Percentiles rank a stretch among this genome's conserved stretches.
phyloP scores from a whole-genome alignment of 2,113 vertebrate species.

The Myotis davidii region DNA sequence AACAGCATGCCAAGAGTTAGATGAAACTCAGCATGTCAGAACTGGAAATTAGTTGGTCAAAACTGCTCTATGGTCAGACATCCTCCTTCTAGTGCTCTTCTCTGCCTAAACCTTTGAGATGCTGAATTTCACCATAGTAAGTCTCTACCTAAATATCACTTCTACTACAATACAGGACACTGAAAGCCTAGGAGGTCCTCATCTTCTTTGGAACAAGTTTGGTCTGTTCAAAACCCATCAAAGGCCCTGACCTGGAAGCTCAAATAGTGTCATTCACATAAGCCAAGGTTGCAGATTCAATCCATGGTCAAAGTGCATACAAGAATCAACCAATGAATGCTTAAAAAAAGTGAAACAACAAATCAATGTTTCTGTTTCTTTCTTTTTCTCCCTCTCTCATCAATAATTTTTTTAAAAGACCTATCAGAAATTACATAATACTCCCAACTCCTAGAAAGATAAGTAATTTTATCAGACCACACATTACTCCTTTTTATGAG shows the following conservation, averaged over 20 bases:
- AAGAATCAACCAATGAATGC: not conserved
- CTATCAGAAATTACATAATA: not conserved
- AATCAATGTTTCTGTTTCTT: not conserved
- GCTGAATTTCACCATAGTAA: not conserved
- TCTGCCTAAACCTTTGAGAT: not conserved
- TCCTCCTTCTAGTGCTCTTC: constrained; percentile 2
- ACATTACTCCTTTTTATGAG: not conserved
- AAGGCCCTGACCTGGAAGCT: not conserved
- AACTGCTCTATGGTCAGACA: not conserved
- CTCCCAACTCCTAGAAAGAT: not conserved
- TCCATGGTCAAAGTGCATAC: not conserved
- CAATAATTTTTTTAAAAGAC: not conserved
- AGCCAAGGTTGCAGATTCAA: not conserved
- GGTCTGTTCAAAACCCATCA: not conserved
- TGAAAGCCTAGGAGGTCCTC: not conserved
- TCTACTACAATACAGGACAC: not conserved
- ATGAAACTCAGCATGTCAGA: constrained; percentile 10
- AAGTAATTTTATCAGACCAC: not conserved
- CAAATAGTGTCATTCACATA: not conserved
- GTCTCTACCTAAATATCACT: not conserved
- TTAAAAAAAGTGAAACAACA: not conserved
- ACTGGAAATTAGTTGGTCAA: not conserved
- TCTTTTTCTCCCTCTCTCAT: not conserved
- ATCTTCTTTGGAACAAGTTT: not conserved
- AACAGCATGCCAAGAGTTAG: not conserved